phyloP scores from a whole-genome alignment of 2,888 invertebrate genomes.

The Aporophyla lueneburgensis region DNA sequence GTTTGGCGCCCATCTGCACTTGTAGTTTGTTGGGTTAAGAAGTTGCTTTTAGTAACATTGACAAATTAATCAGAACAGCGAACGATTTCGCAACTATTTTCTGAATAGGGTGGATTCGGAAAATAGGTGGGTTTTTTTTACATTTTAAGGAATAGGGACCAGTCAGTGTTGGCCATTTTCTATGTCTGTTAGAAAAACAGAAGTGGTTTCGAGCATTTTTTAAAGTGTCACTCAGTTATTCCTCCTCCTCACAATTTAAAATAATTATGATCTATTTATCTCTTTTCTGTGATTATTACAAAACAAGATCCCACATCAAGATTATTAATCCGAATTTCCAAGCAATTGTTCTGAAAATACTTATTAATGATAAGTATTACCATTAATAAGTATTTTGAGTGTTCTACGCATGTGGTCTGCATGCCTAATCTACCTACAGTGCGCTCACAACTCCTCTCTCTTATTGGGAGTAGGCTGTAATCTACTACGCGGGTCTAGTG shows the following conservation, averaged over 20 bases:
- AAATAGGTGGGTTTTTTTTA: not conserved
- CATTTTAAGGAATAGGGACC: not conserved
- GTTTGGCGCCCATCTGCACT: not conserved
- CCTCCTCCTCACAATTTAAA: too few species aligned
- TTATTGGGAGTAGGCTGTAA: too few species aligned
- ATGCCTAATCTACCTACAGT: too few species aligned
- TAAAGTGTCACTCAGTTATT: not conserved
- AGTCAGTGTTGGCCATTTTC: not conserved
- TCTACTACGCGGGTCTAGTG: too few species aligned
- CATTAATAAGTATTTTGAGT: too few species aligned
- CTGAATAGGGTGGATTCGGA: too few species aligned
- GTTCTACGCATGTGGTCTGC: not conserved
- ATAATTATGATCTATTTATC: too few species aligned
- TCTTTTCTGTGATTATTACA: too few species aligned
- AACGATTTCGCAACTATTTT: too few species aligned
- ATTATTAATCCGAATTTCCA: not conserved
- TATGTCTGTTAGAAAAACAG: not conserved
- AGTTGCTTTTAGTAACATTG: not conserved
- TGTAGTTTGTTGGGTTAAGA: not conserved
- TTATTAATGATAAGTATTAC: too few species aligned
- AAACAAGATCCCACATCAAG: too few species aligned
- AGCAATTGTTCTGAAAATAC: not conserved
- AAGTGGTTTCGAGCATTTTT: not conserved
- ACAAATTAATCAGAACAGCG: not conserved
- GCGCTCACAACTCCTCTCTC: too few species aligned